Percentiles rank a stretch among this genome's conserved stretches.
Evolutionary conservation across 2,888 invertebrate species (phyloP).

Genomic region (Lasioglossum marginatum): DNA sequence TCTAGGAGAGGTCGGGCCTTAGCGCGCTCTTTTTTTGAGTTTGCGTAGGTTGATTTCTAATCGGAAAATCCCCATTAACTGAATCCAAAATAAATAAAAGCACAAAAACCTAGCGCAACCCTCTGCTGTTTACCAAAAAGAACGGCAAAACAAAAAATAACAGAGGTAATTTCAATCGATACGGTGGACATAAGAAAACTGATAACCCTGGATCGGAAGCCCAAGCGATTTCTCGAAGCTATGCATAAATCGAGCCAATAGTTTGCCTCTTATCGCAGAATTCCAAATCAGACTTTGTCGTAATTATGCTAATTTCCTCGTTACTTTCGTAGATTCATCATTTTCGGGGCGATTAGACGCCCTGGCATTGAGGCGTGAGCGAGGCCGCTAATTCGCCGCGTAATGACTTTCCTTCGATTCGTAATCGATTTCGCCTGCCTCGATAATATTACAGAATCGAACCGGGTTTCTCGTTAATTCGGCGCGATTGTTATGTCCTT

Average conservation of each 20-base stretch:
- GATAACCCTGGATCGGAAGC: background rate
- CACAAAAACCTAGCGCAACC: too few relatives aligned
- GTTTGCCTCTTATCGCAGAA: background rate
- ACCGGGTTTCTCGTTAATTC: background rate
- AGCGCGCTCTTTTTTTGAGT: conserved; percentile 3
- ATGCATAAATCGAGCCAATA: background rate
- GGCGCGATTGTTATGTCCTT: background rate
- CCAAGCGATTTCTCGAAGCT: background rate
- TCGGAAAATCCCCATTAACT: background rate
- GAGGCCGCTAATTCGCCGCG: background rate
- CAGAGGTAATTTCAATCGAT: background rate
- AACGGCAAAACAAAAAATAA: background rate
- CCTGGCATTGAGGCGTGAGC: background rate
- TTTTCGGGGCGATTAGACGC: background rate
- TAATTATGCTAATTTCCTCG: background rate
- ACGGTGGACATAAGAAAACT: background rate
- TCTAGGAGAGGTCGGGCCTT: conserved; percentile 4
- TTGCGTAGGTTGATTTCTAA: conserved; percentile 8
- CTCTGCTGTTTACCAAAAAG: background rate
- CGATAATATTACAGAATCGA: background rate
- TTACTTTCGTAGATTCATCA: background rate
- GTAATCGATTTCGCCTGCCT: conserved; percentile 3
- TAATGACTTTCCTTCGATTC: background rate
- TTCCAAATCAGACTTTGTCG: background rate
- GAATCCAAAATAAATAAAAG: background rate